Evolutionary conservation across 2,113 vertebrate species (phyloP).

Genomic region (Scartelaos histophorus): DNA sequence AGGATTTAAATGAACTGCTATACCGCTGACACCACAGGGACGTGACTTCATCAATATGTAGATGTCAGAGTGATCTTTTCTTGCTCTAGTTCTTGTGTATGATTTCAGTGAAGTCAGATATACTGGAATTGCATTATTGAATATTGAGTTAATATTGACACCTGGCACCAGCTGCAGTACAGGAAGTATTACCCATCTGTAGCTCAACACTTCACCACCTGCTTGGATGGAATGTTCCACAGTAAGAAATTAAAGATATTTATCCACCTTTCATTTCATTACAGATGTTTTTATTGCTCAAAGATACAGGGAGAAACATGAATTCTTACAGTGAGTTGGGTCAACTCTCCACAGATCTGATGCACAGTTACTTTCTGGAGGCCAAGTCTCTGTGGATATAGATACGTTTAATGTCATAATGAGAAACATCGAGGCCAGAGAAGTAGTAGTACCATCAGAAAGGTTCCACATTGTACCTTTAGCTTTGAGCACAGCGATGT

Average conservation of each 20-base stretch:
- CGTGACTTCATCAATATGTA: neutral
- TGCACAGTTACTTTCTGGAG: too few species aligned
- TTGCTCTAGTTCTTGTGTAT: neutral
- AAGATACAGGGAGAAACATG: too few species aligned
- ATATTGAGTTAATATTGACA: neutral
- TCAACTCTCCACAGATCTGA: too few species aligned
- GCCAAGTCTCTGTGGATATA: too few species aligned
- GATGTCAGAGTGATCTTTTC: neutral
- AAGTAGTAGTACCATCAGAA: neutral
- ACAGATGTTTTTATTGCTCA: too few species aligned
- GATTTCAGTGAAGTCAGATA: neutral
- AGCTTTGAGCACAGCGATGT: neutral
- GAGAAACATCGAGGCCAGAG: neutral
- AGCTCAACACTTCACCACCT: too few species aligned
- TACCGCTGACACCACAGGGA: neutral
- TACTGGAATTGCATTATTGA: neutral
- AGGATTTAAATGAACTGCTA: neutral
- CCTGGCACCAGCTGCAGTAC: neutral
- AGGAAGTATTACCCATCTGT: too few species aligned
- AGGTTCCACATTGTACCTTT: neutral
- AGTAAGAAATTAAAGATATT: too few species aligned
- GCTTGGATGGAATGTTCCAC: too few species aligned
- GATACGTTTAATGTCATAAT: neutral
- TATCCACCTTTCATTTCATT: too few species aligned
- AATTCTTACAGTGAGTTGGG: too few species aligned